Conservation (phyloP, 1,140 invertebrate genomes). For the Zaprionus gabonicus region DNA sequence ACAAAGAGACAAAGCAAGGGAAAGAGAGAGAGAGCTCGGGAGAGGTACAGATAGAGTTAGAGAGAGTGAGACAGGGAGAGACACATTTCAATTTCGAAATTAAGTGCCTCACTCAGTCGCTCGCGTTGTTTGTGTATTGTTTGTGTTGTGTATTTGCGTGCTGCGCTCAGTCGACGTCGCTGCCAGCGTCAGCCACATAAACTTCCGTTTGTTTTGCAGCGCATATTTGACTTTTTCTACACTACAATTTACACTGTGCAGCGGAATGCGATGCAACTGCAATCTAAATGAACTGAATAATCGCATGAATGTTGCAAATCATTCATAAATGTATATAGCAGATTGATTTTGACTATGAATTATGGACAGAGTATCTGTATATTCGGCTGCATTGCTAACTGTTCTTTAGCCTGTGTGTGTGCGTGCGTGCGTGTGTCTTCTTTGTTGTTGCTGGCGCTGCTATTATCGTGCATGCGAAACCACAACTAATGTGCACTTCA, state of each 20-base stretch:
- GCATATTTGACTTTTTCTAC: constrained; percentile 54
- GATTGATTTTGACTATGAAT: too few relatives aligned
- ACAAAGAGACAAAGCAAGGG: not conserved
- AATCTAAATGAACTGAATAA: too few relatives aligned
- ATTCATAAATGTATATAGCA: too few relatives aligned
- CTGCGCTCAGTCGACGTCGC: constrained; percentile 16
- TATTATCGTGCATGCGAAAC: constrained; percentile 64
- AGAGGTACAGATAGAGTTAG: not conserved
- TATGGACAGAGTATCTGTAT: constrained; percentile 10
- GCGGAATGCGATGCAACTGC: not conserved
- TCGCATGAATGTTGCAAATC: too few relatives aligned
- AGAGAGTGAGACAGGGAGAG: constrained; percentile 11
- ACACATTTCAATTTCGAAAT: constrained; percentile 79
- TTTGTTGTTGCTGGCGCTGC: constrained; percentile 27
- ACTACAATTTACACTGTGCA: constrained; percentile 3
- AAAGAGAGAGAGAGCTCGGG: not conserved
- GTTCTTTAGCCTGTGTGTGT: not conserved
- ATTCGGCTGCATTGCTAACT: not conserved
- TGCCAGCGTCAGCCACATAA: constrained; percentile 48
- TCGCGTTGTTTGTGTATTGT: constrained; percentile 50
- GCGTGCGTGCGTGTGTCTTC: constrained; percentile 9
- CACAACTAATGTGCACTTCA: constrained; percentile 72
- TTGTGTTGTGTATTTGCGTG: constrained; percentile 53
- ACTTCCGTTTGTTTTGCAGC: constrained; percentile 60
- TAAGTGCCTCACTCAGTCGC: constrained; percentile 73